Conservation (phyloP, 2,888 invertebrate genomes). For the Timandra comae region DNA sequence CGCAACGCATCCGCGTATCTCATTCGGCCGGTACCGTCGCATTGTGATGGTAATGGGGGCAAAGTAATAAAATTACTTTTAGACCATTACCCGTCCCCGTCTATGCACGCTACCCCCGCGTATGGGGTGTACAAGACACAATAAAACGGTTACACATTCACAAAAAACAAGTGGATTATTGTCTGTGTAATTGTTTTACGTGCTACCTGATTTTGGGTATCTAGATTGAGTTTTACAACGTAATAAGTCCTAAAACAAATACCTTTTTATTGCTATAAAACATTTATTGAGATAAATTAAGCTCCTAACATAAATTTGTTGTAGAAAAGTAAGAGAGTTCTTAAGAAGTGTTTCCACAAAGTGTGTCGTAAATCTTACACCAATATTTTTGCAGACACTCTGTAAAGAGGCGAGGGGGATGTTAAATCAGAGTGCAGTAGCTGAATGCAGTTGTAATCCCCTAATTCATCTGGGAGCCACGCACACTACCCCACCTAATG, state of each 20-base stretch:
- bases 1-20: conserved; percentile 39
- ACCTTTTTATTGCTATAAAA: too few relatives aligned
- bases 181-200: conserved; percentile 63
- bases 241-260: too few relatives aligned
- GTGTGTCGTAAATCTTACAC: conserved; percentile 6
- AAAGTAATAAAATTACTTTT: conserved; percentile 77
- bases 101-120: conserved; percentile 41
- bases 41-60: conserved; percentile 76
- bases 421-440: conserved; percentile 75
- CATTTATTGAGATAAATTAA: too few relatives aligned
- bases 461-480: conserved; percentile 66
- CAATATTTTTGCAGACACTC: conserved; percentile 32
- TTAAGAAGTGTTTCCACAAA: too few relatives aligned
- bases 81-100: conserved; percentile 73
- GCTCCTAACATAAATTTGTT: too few relatives aligned
- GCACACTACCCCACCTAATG: conserved; percentile 39
- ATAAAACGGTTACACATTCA: conserved; percentile 57
- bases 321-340: too few relatives aligned
- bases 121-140: conserved; percentile 64
- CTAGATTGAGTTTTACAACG: too few relatives aligned
- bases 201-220: conserved; percentile 39
- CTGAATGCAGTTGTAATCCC: conserved; percentile 72
- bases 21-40: conserved; percentile 64
- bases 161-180: conserved; percentile 57
- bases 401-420: conserved; percentile 48